Conservation (phyloP, 2,797 vertebrate genomes). For the Neostethus bicornis region DNA sequence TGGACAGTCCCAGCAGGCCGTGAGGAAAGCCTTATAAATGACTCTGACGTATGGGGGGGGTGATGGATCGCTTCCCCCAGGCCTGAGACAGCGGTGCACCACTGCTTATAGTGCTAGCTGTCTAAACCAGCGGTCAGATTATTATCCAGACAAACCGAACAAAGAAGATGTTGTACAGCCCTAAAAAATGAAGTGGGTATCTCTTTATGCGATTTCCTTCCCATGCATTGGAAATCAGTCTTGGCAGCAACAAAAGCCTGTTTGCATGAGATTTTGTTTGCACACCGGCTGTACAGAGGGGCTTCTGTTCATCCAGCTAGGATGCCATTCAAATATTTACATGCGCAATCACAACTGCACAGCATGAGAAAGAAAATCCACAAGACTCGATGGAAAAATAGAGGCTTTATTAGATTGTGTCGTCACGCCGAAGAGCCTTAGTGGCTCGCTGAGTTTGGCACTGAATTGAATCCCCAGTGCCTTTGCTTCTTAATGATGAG, state of each 20-base stretch:
- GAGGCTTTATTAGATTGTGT: conserved; percentile 45
- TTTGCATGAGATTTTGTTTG: conserved; percentile 58
- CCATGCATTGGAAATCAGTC: conserved; percentile 30
- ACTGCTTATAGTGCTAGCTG: conserved; percentile 27
- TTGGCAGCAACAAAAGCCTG: conserved; percentile 40
- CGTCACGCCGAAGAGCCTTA: conserved; percentile 38
- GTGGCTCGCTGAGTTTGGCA: conserved; percentile 33
- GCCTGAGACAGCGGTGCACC: conserved; percentile 40
- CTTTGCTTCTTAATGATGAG: conserved; percentile 65
- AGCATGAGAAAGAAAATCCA: conserved; percentile 62
- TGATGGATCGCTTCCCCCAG: conserved; percentile 39
- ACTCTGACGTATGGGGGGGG: conserved; percentile 23
- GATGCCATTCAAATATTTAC: conserved; percentile 67
- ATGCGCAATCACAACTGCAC: conserved; percentile 65
- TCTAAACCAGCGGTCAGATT: conserved; percentile 42
- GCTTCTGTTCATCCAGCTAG: conserved; percentile 58
- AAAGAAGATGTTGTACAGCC: conserved; percentile 55
- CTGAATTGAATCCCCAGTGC: conserved; percentile 35
- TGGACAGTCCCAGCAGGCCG: conserved; percentile 26
- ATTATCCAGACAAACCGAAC: conserved; percentile 42
- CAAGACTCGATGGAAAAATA: conserved; percentile 45
- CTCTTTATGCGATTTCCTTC: conserved; percentile 32
- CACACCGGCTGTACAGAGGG: conserved; percentile 50
- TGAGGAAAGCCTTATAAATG: conserved; percentile 43
- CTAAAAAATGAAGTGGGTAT: neutral